A percentile compares a stretch with the other conserved stretches of the same genome.
Evolutionary conservation across 2,797 vertebrate genomes (phyloP).

Genomic region (Siniperca obscura): DNA sequence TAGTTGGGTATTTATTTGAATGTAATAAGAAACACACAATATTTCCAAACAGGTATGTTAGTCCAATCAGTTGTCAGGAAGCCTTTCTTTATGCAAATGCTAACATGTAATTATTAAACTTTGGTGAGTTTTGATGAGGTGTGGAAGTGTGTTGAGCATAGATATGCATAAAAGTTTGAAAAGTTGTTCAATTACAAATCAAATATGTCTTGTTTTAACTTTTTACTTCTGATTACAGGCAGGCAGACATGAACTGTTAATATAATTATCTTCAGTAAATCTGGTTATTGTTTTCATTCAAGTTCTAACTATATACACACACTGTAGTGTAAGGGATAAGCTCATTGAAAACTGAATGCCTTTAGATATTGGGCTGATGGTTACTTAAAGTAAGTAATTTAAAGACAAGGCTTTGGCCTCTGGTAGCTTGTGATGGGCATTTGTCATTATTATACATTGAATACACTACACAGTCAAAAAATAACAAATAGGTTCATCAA

Average conservation of each 20-base stretch:
- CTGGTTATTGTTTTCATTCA: conserved; percentile 14
- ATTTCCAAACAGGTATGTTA: not conserved
- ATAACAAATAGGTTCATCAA: not conserved
- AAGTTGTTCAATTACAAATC: not conserved
- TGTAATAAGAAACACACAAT: not conserved
- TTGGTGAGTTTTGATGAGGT: not conserved
- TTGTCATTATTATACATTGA: not conserved
- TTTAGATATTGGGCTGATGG: not conserved
- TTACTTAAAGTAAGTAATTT: not conserved
- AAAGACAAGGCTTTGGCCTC: not conserved
- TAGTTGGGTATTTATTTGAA: not conserved
- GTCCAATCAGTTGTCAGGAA: not conserved
- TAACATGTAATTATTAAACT: not conserved
- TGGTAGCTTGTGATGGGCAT: not conserved
- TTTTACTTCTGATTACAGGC: not conserved
- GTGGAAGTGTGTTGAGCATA: not conserved
- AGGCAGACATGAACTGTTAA: not conserved
- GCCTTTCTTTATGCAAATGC: not conserved
- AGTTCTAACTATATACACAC: not conserved
- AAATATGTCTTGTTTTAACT: not conserved
- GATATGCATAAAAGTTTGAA: not conserved
- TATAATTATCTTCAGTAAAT: not conserved
- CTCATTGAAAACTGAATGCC: not conserved
- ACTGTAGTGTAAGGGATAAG: not conserved
- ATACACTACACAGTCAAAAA: not conserved